A percentile compares a stretch with the other conserved stretches of the same genome.
Conservation (phyloP, 2,888 invertebrate species). For the Timema cristinae region DNA sequence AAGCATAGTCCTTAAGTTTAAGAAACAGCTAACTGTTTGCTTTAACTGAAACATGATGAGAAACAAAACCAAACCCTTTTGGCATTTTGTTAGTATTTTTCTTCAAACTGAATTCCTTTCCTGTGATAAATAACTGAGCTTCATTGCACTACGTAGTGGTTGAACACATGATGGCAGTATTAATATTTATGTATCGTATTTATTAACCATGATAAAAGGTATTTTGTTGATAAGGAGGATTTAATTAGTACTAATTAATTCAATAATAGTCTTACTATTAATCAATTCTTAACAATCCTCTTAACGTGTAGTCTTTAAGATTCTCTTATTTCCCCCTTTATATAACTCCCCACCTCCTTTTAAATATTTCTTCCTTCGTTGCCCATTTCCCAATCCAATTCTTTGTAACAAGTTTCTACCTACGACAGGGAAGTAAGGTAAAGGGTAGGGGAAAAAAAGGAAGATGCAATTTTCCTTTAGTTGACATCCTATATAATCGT, state of each 20-base stretch:
- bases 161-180: no score
- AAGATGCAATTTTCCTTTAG: slow-evolving; percentile 25
- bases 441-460: neutral
- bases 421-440: neutral
- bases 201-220: no score
- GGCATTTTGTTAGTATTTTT: no score
- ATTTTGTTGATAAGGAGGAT: neutral
- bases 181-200: no score
- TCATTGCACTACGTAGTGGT: no score
- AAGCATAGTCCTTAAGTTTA: no score
- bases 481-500: slow-evolving; percentile 25
- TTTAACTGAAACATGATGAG: no score
- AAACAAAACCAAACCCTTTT: no score
- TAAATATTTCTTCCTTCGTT: neutral
- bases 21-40: no score
- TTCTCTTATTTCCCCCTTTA: neutral
- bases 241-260: slow-evolving; percentile 12
- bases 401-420: slow-evolving; percentile 19
- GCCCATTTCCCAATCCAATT: slow-evolving; percentile 17
- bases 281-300: slow-evolving; percentile 6
- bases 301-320: neutral
- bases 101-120: no score
- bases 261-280: slow-evolving; percentile 4
- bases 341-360: neutral
- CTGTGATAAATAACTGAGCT: no score